phyloP scores from a whole-genome alignment of 2,888 invertebrate species.

The Diaphora mendica region DNA sequence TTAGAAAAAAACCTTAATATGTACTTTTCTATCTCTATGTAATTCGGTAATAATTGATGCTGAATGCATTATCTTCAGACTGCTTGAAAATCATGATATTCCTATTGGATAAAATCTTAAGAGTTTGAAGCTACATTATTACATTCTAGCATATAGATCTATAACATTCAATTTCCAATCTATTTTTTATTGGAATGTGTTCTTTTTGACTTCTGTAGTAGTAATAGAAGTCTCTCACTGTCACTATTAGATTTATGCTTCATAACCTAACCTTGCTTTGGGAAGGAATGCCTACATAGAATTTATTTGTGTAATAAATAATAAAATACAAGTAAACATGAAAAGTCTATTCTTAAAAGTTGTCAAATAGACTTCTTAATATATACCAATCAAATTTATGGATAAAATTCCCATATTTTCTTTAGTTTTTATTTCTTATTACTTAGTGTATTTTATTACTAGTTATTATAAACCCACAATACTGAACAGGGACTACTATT shows the following conservation, averaged over 20 bases:
- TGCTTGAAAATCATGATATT: constrained; percentile 12
- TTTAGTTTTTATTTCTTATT: no score
- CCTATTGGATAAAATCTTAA: constrained; percentile 10
- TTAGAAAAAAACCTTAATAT: constrained; percentile 18
- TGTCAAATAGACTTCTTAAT: not conserved
- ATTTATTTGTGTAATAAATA: not conserved
- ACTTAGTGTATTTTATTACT: no score
- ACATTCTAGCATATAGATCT: not conserved
- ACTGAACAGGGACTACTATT: not conserved
- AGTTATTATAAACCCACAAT: not conserved
- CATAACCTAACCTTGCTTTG: not conserved
- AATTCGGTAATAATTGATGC: constrained; percentile 16
- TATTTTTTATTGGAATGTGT: not conserved
- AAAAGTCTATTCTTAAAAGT: not conserved
- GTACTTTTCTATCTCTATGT: constrained; percentile 6
- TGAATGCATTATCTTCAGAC: constrained; percentile 9
- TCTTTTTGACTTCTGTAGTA: not conserved
- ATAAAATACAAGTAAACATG: not conserved
- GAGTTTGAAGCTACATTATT: not conserved
- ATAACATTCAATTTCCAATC: not conserved
- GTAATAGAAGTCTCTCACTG: not conserved
- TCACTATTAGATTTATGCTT: not conserved
- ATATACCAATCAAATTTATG: not conserved
- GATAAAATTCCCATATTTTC: not conserved
- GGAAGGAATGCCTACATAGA: no score